phyloP scores from a whole-genome alignment of 2,113 vertebrate species.

The Triplophysa tibetana region DNA sequence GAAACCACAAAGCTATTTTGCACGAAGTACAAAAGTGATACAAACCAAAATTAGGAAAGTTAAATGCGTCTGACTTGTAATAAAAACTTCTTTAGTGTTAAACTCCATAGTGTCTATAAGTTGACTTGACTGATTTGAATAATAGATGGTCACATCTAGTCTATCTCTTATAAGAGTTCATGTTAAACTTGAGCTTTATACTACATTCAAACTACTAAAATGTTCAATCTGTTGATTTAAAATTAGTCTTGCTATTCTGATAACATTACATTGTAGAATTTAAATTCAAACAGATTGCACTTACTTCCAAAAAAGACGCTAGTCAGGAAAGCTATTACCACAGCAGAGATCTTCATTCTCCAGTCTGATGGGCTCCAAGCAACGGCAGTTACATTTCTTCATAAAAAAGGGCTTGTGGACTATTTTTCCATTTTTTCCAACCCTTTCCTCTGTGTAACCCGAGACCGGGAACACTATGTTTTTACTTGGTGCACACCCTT shows the following conservation, averaged over 20 bases:
- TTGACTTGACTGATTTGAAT: background rate
- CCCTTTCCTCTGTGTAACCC: conserved; percentile 67
- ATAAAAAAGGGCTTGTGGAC: conserved; percentile 57
- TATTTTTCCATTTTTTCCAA: conserved; percentile 49
- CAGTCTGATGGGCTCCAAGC: conserved; percentile 71
- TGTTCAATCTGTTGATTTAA: background rate
- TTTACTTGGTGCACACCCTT: conserved; percentile 55
- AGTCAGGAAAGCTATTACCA: conserved; percentile 70
- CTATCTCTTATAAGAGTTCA: background rate
- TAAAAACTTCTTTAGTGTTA: too few relatives aligned
- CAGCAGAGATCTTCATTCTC: conserved; percentile 77
- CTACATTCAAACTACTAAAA: background rate
- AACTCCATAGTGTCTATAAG: background rate
- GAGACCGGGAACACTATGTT: conserved; percentile 69
- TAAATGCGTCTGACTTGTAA: too few relatives aligned
- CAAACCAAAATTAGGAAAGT: background rate
- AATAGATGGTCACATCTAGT: background rate
- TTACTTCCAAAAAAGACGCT: conserved; percentile 71
- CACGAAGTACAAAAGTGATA: background rate
- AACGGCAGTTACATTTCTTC: conserved; percentile 59
- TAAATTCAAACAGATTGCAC: conserved; percentile 43
- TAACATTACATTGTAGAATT: background rate
- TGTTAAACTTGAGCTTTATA: too few relatives aligned
- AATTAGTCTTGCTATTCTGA: background rate
- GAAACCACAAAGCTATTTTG: conserved; percentile 34